A percentile compares a stretch with the other conserved stretches of the same genome.
Evolutionary conservation across 2,113 vertebrate genomes (phyloP).

Genomic region (Misgurnus mizolepis): DNA sequence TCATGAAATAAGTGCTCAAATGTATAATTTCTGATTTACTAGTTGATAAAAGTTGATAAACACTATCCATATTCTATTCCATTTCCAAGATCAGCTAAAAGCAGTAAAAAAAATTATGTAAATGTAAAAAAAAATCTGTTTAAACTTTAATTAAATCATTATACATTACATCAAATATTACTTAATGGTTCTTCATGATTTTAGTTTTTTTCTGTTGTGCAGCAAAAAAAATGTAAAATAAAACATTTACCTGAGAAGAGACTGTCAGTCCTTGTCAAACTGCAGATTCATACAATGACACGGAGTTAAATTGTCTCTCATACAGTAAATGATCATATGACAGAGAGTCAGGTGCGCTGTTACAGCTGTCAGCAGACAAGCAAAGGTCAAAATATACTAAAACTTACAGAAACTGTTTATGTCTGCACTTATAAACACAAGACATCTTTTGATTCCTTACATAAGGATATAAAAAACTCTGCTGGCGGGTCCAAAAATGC

Average conservation of each 20-base stretch:
- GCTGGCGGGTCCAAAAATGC: no score
- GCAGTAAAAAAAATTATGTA: no score
- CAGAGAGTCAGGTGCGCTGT: slow-evolving; percentile 5
- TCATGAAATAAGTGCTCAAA: no score
- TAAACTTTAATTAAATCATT: no score
- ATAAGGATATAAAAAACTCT: no score
- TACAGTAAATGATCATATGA: background rate
- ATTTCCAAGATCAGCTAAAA: no score
- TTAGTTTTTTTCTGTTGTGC: background rate
- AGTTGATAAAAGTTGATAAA: no score
- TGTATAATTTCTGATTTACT: no score
- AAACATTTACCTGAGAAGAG: slow-evolving; percentile 4
- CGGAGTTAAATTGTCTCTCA: background rate
- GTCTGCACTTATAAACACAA: background rate
- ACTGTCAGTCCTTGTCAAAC: background rate
- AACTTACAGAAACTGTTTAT: background rate
- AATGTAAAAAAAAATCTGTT: no score
- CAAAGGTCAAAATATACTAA: background rate
- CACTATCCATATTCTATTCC: no score
- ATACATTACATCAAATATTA: background rate
- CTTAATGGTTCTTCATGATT: background rate
- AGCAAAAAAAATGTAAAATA: background rate
- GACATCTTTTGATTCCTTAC: background rate
- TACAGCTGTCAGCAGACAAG: slow-evolving; percentile 12
- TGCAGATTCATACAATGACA: background rate